phyloP scores from a whole-genome alignment of 2,888 invertebrate species.

The Scotopteryx bipunctaria region DNA sequence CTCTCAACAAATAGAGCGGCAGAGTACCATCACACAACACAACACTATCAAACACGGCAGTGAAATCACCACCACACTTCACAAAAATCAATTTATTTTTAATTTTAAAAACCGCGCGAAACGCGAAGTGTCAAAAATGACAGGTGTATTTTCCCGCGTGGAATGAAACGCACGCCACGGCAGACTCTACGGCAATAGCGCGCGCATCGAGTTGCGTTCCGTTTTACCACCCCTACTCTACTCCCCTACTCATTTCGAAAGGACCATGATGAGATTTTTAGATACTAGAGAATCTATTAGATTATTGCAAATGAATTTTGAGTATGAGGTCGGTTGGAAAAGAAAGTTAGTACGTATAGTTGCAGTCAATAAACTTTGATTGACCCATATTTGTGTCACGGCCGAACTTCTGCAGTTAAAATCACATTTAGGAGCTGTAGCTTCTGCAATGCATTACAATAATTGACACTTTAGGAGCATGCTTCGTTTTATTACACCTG shows the following conservation, averaged over 20 bases:
- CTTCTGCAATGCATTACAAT: constrained; percentile 32
- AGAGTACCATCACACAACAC: constrained; percentile 80
- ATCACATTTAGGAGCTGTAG: constrained; percentile 28
- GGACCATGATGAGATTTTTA: constrained; percentile 62
- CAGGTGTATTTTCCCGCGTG: constrained; percentile 47
- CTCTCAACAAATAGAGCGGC: constrained; percentile 71
- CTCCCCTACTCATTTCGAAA: constrained; percentile 79
- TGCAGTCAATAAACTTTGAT: constrained; percentile 36
- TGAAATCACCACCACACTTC: constrained; percentile 40
- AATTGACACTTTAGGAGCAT: constrained; percentile 25
- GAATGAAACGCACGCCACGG: constrained; percentile 63
- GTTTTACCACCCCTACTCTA: constrained; percentile 80
- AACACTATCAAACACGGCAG: constrained; percentile 55
- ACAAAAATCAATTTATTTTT: constrained; percentile 40
- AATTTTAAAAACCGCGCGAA: constrained; percentile 38
- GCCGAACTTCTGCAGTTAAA: constrained; percentile 34
- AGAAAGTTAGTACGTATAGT: constrained; percentile 30
- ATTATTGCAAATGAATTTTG: constrained; percentile 59
- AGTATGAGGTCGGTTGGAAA: constrained; percentile 40
- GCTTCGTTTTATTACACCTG: constrained; percentile 22
- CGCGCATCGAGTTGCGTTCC: constrained; percentile 60
- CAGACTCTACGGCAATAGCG: constrained; percentile 65
- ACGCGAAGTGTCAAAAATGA: constrained; percentile 46
- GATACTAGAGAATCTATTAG: constrained; percentile 48
- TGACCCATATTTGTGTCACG: constrained; percentile 38